Percentiles rank a stretch among this genome's conserved stretches.
These are phyloP conservation scores for Carapus acus DNA, from an alignment of 2,797 vertebrate species.

Conservation along the genomic window DNA sequence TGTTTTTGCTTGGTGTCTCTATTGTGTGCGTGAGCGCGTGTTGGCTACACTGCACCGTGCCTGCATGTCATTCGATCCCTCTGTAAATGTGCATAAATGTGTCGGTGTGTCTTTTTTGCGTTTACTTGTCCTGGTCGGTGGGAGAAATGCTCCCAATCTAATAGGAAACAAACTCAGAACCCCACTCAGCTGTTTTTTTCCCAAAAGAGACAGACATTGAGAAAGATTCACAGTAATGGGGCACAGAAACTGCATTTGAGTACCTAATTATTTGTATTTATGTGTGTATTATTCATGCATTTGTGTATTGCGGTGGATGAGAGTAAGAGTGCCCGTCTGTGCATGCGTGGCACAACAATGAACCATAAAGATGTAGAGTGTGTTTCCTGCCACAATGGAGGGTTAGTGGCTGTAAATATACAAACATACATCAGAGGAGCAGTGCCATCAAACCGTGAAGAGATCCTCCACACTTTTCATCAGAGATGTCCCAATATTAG, in stretches of 20 bases:
- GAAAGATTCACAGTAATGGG: neutral
- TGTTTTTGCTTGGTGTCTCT: too few relatives aligned
- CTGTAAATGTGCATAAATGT: too few relatives aligned
- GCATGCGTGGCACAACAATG: slow-evolving; percentile 29
- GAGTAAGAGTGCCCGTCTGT: slow-evolving; percentile 19
- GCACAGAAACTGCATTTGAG: slow-evolving; percentile 9
- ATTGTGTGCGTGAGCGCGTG: too few relatives aligned
- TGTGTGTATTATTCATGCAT: too few relatives aligned
- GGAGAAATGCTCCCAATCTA: too few relatives aligned
- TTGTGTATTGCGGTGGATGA: slow-evolving; percentile 16
- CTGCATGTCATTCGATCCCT: too few relatives aligned
- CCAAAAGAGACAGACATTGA: too few relatives aligned
- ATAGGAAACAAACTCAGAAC: slow-evolving; percentile 31
- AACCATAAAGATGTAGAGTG: slow-evolving; percentile 54
- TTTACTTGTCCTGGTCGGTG: too few relatives aligned
- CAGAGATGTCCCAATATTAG: neutral
- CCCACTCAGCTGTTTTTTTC: slow-evolving; percentile 16
- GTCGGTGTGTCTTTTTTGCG: too few relatives aligned
- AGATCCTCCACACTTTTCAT: neutral
- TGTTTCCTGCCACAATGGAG: slow-evolving; percentile 27
- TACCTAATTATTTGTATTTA: too few relatives aligned
- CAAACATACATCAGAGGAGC: slow-evolving; percentile 21
- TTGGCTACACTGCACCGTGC: too few relatives aligned
- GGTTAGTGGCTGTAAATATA: slow-evolving; percentile 11
- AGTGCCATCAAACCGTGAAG: slow-evolving; percentile 12